Evolutionary conservation across 2,797 vertebrate species (phyloP).

Genomic region (Hyperoplus immaculatus): DNA sequence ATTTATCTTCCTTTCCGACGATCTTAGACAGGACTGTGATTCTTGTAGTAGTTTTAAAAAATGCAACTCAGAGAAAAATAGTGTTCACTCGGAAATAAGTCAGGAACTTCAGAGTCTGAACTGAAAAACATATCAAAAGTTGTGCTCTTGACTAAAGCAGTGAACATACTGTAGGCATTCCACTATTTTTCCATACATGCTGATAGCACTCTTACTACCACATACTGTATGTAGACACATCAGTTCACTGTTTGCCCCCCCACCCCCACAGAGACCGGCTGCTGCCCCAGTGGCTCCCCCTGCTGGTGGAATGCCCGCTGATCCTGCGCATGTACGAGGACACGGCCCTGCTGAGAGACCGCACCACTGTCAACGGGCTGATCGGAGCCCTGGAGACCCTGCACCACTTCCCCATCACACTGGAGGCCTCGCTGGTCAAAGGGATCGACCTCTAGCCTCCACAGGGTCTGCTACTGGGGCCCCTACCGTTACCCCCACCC

Average conservation of each 20-base stretch:
- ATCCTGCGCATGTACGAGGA: slow-evolving; percentile 93
- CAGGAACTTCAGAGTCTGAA: too few species aligned
- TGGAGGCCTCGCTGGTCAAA: slow-evolving; percentile 94
- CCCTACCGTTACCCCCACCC: not conserved
- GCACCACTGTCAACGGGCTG: slow-evolving; percentile 87
- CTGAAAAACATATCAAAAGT: too few species aligned
- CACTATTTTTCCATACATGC: not conserved
- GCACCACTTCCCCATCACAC: slow-evolving; percentile 90
- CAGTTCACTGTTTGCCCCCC: not conserved
- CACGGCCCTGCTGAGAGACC: slow-evolving; percentile 90
- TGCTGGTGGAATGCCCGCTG: slow-evolving; percentile 90
- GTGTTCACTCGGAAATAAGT: too few species aligned
- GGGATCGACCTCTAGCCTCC: slow-evolving; percentile 90
- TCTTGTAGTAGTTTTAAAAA: too few species aligned
- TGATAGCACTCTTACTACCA: not conserved
- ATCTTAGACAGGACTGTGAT: too few species aligned
- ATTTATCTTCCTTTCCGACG: too few species aligned
- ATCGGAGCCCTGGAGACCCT: slow-evolving; percentile 90
- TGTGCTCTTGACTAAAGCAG: too few species aligned
- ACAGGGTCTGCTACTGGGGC: too few species aligned
- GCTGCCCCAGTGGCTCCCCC: slow-evolving; percentile 92
- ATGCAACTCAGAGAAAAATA: too few species aligned
- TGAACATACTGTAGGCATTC: not conserved
- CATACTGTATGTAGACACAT: not conserved
- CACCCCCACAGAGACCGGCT: slow-evolving; percentile 87